A percentile compares a stretch with the other conserved stretches of the same genome.
These are phyloP conservation scores for Aleiodes sp. DNA, from an alignment of 1,140 invertebrate genomes.

Conservation along the genomic window DNA sequence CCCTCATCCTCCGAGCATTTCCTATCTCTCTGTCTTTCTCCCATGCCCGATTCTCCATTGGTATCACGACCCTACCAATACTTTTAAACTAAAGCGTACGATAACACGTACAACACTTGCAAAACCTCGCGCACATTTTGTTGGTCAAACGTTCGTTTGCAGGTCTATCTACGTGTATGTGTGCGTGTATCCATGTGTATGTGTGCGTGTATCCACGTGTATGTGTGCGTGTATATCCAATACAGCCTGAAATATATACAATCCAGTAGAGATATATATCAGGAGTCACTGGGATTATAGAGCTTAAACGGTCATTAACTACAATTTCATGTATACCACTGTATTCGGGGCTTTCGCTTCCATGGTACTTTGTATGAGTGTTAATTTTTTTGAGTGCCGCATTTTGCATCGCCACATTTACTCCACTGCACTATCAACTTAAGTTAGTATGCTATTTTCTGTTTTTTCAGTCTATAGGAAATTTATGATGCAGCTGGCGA, in stretches of 20 bases:
- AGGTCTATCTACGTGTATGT: not conserved
- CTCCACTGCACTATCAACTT: no score
- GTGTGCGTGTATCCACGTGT: not conserved
- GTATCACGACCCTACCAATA: not conserved
- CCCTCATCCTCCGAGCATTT: no score
- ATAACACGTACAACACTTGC: not conserved
- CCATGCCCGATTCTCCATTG: not conserved
- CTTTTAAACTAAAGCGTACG: constrained; percentile 3
- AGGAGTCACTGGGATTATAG: constrained; percentile 15
- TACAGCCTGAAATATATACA: no score
- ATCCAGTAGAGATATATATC: no score
- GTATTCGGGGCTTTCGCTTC: no score
- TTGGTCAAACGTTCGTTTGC: not conserved
- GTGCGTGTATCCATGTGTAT: not conserved
- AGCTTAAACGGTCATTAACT: constrained; percentile 5
- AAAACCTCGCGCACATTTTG: not conserved
- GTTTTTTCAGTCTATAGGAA: no score
- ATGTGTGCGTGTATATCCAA: no score
- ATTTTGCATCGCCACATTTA: no score
- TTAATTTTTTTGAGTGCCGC: no score
- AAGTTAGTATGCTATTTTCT: no score
- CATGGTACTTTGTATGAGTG: no score
- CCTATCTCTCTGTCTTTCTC: not conserved
- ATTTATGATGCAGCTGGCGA: no score
- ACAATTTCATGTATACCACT: constrained; percentile 1